Evolutionary conservation across 2,113 vertebrate genomes (phyloP), one percentile per base, ranked within the genome.

Genomic region (Athene cunicularia): DNA sequence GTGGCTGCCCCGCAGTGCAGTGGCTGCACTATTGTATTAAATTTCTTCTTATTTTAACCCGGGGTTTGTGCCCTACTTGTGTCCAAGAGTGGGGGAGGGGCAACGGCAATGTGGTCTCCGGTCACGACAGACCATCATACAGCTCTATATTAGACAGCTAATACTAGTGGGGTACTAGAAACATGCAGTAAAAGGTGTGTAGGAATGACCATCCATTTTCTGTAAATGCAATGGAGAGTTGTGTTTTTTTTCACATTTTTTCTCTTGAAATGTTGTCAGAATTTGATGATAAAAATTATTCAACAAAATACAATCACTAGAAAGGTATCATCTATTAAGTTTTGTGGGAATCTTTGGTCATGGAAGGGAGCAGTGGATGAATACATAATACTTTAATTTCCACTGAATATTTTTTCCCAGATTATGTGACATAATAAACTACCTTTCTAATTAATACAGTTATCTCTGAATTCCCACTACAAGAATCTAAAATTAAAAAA

Each of bases 171-270:
- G 11, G 28, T 70, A 6, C 19, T 52, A 53, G 41, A 90, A 92
- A 58, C 0, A 0, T 0, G 1, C 49, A 73, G 32, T 24, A 70
- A 68, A 76, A 76, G 17, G 3, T 30, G 7, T 43, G 10, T 17
- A 39, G 58, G 58, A 83, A 58, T 67, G 26, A 58, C 45, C 15
- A 12, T 62, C 62, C 11, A 19, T 22, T 70, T 84, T 11, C 43
- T 86, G 21, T 32, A 91, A 88, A 59, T 52, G 27, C 14, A 66
- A 28, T 21, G 26, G 13, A 39, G 14, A 52, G 9, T 9, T 62
- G 14, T 32, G 15, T 0, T 21, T 71, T 13, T 13, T 62, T 85
- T 47, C 20, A 53, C 5, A 1, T 4, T 52, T 53, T 53, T 77
- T 62, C n/a, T 71, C 60, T 67, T 84, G 13, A 94, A 58, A n/a